Base-by-base conservation (phyloP, 2,797 vertebrate genomes). In the Astyanax mexicanus region DNA sequence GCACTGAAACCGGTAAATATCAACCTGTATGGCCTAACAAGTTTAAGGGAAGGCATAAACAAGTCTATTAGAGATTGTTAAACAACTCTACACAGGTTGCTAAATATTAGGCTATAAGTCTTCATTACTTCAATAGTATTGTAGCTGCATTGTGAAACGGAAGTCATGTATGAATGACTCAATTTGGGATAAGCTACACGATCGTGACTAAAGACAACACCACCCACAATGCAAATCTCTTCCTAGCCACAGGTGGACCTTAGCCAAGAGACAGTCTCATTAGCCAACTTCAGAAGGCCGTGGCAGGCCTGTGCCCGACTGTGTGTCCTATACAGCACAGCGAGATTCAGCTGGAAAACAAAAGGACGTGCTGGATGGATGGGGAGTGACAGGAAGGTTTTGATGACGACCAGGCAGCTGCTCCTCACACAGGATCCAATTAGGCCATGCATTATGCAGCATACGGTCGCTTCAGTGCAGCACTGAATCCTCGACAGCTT, bases 391-490 rank as follows among this genome's bases (percentile, higher is more conserved):
- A 47, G 42, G 67, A 5, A 12, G 21, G 25, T 70, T 67, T 61
- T 80, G 65, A 76, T 45, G 69, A 73, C 54, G 23, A 62, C 19
- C 55, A 32, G 40, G 72, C 77, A 82, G 70, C 78, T 77, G 81
- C 70, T 70, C 29, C 11, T 10, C 60, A 80, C 75, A 80, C 65
- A 62, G 44, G 66, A 71, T 80, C 65, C 77, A 77, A 74, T 71
- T 74, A 77, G 72, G 54, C 19, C 65, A 21, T n/a, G 17, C 64
- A 79, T 64, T 52, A 61, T 37, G 38, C 37, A 3, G 23, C 32
- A 47, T 12, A 47, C 35, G 32, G 37, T 25, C 61, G 19, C 51
- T 60, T 42, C 72, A 49, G 54, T 12, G 7, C 7, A 23, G 40
- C 62, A 58, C 45, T 58, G 69, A 49, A 69, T 60, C 69, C 37